Base-by-base conservation (phyloP, 2,797 vertebrate species). In the Schizopygopsis malacanthus region DNA sequence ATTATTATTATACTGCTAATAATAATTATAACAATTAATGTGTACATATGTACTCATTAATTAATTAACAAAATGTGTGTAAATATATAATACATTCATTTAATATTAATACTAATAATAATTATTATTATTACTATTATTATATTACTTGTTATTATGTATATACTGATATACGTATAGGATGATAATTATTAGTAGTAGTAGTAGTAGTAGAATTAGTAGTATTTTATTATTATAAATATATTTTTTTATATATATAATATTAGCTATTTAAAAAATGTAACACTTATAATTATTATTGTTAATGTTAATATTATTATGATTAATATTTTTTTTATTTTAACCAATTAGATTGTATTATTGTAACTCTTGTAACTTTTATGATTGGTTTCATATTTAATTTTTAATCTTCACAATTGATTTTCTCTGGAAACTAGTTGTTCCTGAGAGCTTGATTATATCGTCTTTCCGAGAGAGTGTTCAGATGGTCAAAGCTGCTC, bases 401-500 rank as follows among this genome's bases (percentile, higher is more conserved):
- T 28, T 63, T 15, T 0, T 28, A 15, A 65, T 15, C 5, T 5
- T 65, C 13, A 65, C 25, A 28, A 15, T 33, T 65, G 25, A 28
- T 65, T 65, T 75, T 75, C 25, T 33, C n/a, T 50, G 88, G 6
- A 94, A 88, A 37, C 88, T 86, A 76, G 77, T 39, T 10, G 65
- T 89, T 75, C 41, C 81, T 47, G 89, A 84, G 89, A 90, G 92
- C 41, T 61, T 93, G 67, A 85, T 95, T 13, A 84, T 93, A 37
- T 92, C 92, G 12, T 88, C 94, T 70, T 89, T 94, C 88, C 91
- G 93, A 82, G 93, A 95, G 45, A 93, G 91, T 85, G 88, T 89
- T 83, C 79, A 83, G 78, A 87, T 91, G 82, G 89, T 94, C 18
- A 91, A 94, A 20, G 83, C 86, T 3, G 90, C 94, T 79, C 37